Evolutionary conservation across 1,140 invertebrate species (phyloP).

Genomic region (Drosophila trapezifrons): DNA sequence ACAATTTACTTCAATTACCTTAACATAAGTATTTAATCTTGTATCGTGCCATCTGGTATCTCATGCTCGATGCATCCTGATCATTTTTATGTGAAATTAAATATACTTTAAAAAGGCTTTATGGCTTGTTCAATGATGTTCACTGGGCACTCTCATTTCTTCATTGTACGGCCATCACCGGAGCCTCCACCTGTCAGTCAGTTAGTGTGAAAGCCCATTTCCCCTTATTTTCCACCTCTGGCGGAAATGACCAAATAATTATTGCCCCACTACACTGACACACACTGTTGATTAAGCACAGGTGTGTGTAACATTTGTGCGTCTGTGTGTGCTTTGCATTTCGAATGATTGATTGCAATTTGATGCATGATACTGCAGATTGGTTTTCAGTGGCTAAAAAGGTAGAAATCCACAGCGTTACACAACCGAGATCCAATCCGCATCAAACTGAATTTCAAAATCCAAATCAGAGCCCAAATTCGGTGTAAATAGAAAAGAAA

Average conservation of each 20-base stretch:
- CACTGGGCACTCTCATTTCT: constrained; percentile 1
- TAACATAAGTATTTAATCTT: background rate
- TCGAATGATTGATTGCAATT: constrained; percentile 73
- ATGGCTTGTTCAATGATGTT: background rate
- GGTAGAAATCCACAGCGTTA: background rate
- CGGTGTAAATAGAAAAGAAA: background rate
- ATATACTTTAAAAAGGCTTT: background rate
- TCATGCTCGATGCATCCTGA: no score
- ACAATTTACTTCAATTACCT: no score
- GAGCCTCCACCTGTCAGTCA: constrained; percentile 15
- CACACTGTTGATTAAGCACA: constrained; percentile 32
- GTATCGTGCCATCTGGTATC: background rate
- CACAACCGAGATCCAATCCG: constrained; percentile 23
- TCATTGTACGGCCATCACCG: constrained; percentile 24
- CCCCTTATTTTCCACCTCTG: constrained; percentile 4
- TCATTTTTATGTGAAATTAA: no score
- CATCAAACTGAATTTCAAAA: constrained; percentile 17
- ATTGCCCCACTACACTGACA: constrained; percentile 18
- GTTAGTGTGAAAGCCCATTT: constrained; percentile 20
- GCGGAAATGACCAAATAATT: constrained; percentile 46
- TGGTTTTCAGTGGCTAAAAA: constrained; percentile 31
- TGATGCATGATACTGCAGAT: constrained; percentile 62
- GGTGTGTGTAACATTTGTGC: constrained; percentile 9
- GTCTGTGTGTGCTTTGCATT: constrained; percentile 50
- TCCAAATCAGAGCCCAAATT: background rate